These are phyloP conservation scores for Leptodactylus fallax DNA, from an alignment of 2,797 vertebrate genomes.

Conservation along the genomic window DNA sequence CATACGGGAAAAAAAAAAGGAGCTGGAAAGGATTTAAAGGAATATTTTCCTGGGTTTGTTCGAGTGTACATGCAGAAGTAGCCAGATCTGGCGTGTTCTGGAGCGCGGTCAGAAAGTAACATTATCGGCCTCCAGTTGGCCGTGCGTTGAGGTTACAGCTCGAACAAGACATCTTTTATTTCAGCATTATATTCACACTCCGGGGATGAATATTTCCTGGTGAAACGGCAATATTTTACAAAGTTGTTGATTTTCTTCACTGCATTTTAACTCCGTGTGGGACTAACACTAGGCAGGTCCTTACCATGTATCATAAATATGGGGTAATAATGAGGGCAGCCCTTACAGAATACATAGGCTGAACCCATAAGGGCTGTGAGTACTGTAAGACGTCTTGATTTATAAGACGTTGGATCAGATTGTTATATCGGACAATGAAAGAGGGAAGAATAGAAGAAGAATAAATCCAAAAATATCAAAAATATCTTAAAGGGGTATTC, in stretches of 20 bases:
- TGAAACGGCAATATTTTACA: constrained; percentile 74
- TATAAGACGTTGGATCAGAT: constrained; percentile 5
- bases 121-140: constrained; percentile 74
- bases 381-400: not conserved
- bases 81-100: constrained; percentile 70
- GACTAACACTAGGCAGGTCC: constrained; percentile 67
- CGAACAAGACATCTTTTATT: constrained; percentile 75
- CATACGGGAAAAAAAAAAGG: constrained; percentile 22
- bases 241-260: constrained; percentile 72
- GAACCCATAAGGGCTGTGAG: not conserved
- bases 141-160: constrained; percentile 67
- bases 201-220: constrained; percentile 69
- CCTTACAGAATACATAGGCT: not conserved
- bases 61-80: constrained; percentile 67
- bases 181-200: constrained; percentile 68
- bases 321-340: constrained; percentile 65
- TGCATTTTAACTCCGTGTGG: constrained; percentile 67
- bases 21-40: constrained; percentile 61
- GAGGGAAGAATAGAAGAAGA: not conserved
- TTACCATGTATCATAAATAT: constrained; percentile 58
- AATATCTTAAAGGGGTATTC: not conserved
- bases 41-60: constrained; percentile 61
- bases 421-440: not conserved
- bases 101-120: constrained; percentile 72
- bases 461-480: not conserved